Evolutionary conservation across 2,797 vertebrate species (phyloP).

Genomic region (Coreius guichenoti): DNA sequence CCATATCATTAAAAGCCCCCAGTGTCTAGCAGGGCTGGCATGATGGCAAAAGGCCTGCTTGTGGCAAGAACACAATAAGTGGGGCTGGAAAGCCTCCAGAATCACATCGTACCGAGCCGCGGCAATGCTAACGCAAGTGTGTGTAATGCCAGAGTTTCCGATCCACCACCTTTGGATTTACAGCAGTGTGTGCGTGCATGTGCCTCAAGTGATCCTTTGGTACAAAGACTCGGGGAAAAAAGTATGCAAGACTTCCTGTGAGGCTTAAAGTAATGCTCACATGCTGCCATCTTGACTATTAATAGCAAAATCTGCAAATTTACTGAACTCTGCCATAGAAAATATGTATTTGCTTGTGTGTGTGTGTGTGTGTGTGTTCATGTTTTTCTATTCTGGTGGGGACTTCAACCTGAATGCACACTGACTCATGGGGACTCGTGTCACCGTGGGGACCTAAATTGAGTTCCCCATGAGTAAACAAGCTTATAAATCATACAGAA

Average conservation of each 20-base stretch:
- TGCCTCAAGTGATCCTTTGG: slow-evolving; percentile 49
- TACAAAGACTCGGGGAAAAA: slow-evolving; percentile 13
- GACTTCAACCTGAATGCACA: too few relatives aligned
- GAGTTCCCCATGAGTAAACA: too few relatives aligned
- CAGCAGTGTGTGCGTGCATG: slow-evolving; percentile 14
- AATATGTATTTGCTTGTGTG: slow-evolving; percentile 41
- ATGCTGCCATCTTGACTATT: slow-evolving; percentile 45
- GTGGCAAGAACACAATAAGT: slow-evolving; percentile 53
- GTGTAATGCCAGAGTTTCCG: slow-evolving; percentile 41
- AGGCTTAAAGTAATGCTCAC: slow-evolving; percentile 38
- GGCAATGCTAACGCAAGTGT: slow-evolving; percentile 18
- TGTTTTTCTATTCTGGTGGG: too few relatives aligned
- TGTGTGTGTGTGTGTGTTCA: background rate
- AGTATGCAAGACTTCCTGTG: slow-evolving; percentile 41
- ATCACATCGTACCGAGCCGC: slow-evolving; percentile 8
- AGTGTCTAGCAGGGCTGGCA: slow-evolving; percentile 48
- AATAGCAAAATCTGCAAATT: slow-evolving; percentile 49
- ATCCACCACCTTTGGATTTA: slow-evolving; percentile 20
- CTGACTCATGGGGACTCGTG: too few relatives aligned
- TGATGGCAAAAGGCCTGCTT: slow-evolving; percentile 47
- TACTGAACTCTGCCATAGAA: slow-evolving; percentile 31
- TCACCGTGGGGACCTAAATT: too few relatives aligned
- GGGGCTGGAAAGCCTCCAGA: slow-evolving; percentile 51
- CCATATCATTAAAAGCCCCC: slow-evolving; percentile 53
- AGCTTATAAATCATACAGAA: too few relatives aligned